Base-by-base conservation (phyloP, 2,113 vertebrate species). In the Hoplias malabaricus region DNA sequence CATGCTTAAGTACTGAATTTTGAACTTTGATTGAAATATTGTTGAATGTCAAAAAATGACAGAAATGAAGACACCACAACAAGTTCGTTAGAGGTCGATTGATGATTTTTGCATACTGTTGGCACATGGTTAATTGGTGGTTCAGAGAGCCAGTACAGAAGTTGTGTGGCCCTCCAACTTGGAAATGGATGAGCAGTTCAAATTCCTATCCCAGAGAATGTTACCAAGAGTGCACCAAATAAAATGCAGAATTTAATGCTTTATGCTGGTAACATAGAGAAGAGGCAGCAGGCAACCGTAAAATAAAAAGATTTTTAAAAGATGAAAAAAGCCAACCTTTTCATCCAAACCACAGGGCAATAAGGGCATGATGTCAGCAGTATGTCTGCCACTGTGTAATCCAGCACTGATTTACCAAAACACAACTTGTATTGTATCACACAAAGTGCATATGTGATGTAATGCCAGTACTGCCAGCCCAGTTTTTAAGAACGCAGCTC, bases 381-480 rank as follows among this genome's bases (percentile, higher is more conserved):
- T 69, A 77, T 33, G n/a, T 38, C 27, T 70, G 46, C 42, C 56
- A 69, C 72, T 36, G 72, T 31, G 50, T 67, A 36, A 68, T 34
- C 38, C 38, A 40, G 34, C 31, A 19, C 40, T 63, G 50, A 65
- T 69, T 50, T 69, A 67, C 50, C 36, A 63, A 67, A 61, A 69
- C 16, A 40, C 34, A 75, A 59, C 23, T 43, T 23, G 2, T 5
- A 48, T 11, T 48, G 46, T n/a, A 11, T 48, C 65, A 46, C 13
- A 19, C 38, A 54, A 59, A 25, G 38, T 53, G 23, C 25, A 53
- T 33, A 42, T 71, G 43, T 53, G 48, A n/a, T 40, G 46, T 16
- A 65, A 42, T 33, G 33, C 3, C 48, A 65, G 77, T 62, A 23
- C 42, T 50, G 59, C 48, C 31, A 75, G 50, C 29, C 73, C 62